Percentiles rank a stretch among this genome's conserved stretches.
These are phyloP conservation scores for Onychomys leucogaster DNA, from an alignment of 2,797 vertebrate species.

Conservation along the genomic window DNA sequence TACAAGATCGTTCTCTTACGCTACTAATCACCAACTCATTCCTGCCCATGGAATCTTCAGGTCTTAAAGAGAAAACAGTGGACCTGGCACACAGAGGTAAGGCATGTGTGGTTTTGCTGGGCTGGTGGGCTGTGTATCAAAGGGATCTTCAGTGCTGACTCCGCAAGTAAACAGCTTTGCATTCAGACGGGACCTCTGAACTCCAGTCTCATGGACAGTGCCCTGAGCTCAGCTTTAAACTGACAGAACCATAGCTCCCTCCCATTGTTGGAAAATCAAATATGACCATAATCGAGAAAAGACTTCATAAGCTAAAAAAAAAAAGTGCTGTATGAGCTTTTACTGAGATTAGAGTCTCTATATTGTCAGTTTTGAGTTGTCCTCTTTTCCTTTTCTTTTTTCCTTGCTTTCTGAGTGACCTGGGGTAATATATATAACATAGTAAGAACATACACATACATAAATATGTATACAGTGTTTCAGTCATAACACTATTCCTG, in stretches of 20 bases:
- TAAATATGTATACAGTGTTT: neutral
- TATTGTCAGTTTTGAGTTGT: neutral
- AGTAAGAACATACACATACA: neutral
- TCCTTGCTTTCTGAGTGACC: neutral
- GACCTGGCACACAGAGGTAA: slow-evolving; percentile 61
- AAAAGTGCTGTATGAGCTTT: neutral
- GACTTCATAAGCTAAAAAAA: neutral
- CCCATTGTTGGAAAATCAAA: slow-evolving; percentile 20
- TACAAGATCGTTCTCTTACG: slow-evolving; percentile 66
- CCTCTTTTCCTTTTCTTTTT: neutral
- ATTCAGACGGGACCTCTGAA: neutral
- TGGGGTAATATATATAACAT: neutral
- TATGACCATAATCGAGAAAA: neutral
- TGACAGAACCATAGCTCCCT: neutral
- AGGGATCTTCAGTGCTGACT: neutral
- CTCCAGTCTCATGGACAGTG: neutral
- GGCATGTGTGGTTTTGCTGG: neutral
- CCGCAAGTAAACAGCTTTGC: neutral
- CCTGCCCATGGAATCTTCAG: slow-evolving; percentile 45
- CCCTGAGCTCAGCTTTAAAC: neutral
- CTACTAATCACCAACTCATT: slow-evolving; percentile 53
- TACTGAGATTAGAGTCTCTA: neutral
- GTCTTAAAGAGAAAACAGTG: slow-evolving; percentile 65
- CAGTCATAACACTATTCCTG: neutral
- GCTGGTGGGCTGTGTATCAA: neutral